Evolutionary conservation across 2,888 invertebrate genomes (phyloP).

Genomic region (Drosophila maculinotata): DNA sequence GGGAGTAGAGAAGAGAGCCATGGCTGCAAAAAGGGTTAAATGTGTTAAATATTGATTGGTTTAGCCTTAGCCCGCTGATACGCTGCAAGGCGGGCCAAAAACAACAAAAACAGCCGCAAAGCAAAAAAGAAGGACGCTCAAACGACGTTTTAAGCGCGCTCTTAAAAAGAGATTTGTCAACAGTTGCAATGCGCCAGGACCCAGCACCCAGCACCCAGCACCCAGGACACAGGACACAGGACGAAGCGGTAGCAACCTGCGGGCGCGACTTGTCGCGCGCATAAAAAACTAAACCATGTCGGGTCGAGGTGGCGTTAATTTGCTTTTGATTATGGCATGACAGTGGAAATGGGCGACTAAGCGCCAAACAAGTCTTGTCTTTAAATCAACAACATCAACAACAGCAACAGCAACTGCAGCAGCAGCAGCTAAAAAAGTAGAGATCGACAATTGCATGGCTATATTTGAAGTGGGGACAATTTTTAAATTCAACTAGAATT

Average conservation of each 20-base stretch:
- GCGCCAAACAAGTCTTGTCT: conserved; percentile 36
- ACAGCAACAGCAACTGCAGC: conserved; percentile 1
- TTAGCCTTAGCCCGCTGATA: conserved; percentile 60
- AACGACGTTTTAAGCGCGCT: conserved; percentile 80
- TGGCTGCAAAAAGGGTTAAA: conserved; percentile 71
- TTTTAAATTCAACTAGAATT: too few species aligned
- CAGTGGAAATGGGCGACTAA: conserved; percentile 56
- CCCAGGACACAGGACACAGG: conserved; percentile 1
- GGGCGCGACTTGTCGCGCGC: conserved; percentile 27
- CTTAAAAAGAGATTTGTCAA: conserved; percentile 80
- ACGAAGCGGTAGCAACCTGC: conserved; percentile 35
- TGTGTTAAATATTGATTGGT: conserved; percentile 80
- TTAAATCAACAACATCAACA: conserved; percentile 24
- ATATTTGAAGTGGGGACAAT: conserved; percentile 4
- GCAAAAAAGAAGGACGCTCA: conserved; percentile 49
- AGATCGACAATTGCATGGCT: conserved; percentile 1
- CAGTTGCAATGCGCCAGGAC: conserved; percentile 70
- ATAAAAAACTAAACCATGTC: conserved; percentile 51
- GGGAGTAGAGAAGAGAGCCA: conserved; percentile 25
- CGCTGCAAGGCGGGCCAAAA: conserved; percentile 38
- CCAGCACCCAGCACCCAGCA: conserved; percentile 16
- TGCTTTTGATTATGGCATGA: conserved; percentile 72
- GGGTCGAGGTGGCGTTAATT: conserved; percentile 69
- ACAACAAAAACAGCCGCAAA: conserved; percentile 3
- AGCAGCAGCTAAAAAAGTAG: conserved; percentile 3